phyloP scores from a whole-genome alignment of 1,140 invertebrate genomes.

The Drosophila serrata region DNA sequence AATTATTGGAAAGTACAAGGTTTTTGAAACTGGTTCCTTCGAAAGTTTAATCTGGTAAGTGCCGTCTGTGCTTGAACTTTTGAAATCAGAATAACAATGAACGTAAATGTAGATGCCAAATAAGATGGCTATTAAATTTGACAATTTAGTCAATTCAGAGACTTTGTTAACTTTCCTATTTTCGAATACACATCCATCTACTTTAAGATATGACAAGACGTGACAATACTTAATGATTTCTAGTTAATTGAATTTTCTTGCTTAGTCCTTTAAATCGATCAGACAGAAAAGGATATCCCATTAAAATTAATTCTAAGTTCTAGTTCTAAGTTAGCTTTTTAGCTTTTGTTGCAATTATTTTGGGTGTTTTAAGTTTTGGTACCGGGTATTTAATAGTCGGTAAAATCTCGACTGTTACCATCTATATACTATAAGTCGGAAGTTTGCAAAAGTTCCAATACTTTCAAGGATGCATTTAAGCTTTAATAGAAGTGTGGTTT shows the following conservation, averaged over 20 bases:
- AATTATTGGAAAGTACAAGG: not conserved
- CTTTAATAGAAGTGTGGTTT: not conserved
- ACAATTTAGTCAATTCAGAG: constrained; percentile 1
- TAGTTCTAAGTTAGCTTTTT: no score
- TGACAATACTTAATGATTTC: no score
- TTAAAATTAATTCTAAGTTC: no score
- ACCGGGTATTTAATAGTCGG: no score
- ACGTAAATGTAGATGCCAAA: not conserved
- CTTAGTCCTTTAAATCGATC: no score
- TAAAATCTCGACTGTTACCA: no score
- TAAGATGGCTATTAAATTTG: not conserved
- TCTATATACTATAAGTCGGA: no score
- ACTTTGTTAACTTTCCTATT: not conserved
- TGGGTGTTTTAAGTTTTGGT: no score
- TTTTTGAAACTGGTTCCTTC: constrained; percentile 13
- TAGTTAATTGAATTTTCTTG: no score
- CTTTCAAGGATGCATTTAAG: not conserved
- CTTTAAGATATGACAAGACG: not conserved
- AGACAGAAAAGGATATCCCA: no score
- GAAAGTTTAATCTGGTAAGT: constrained; percentile 16
- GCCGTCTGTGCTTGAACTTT: constrained; percentile 12
- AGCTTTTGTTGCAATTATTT: no score
- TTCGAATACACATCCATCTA: not conserved
- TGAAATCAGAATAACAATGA: constrained; percentile 12
- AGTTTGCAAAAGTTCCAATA: not conserved